Percentiles rank a stretch among this genome's conserved stretches.
Conservation (phyloP, 2,888 invertebrate species). For the Troilus luridus region DNA sequence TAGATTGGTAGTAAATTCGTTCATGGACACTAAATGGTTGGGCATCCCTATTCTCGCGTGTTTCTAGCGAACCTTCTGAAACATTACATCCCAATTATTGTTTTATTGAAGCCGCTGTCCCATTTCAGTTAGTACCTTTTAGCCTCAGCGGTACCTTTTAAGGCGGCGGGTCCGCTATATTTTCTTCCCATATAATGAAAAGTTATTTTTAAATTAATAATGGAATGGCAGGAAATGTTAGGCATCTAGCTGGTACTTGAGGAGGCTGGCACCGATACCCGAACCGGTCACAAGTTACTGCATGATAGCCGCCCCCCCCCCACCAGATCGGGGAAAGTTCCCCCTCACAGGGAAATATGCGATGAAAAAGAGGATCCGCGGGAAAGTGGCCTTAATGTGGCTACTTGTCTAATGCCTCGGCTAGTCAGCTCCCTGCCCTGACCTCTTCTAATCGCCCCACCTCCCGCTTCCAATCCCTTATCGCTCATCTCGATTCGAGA, state of each 20-base stretch:
- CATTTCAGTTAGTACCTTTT: not conserved
- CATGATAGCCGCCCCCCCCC: not conserved
- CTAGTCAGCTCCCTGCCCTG: not conserved
- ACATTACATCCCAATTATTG: not conserved
- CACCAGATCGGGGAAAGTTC: conserved; percentile 20
- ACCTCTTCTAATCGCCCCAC: not conserved
- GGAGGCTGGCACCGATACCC: not conserved
- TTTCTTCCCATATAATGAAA: not conserved
- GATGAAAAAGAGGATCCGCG: conserved; percentile 11
- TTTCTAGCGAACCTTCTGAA: not conserved
- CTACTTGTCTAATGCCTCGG: not conserved
- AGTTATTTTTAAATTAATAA: conserved; percentile 35
- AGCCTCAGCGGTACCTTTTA: not conserved
- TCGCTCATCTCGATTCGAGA: not conserved
- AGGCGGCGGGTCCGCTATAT: not conserved
- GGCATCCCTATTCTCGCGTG: not conserved
- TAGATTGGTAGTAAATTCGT: not conserved
- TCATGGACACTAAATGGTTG: not conserved
- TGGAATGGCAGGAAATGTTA: not conserved
- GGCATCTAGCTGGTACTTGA: not conserved
- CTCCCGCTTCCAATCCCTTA: not conserved
- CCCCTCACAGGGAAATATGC: not conserved
- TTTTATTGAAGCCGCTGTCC: not conserved
- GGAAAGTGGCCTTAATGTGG: conserved; percentile 26
- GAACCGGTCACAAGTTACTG: not conserved